Percentiles rank a stretch among this genome's conserved stretches.
Evolutionary conservation across 2,888 invertebrate species (phyloP).

Genomic region (Andrena hattorfiana): DNA sequence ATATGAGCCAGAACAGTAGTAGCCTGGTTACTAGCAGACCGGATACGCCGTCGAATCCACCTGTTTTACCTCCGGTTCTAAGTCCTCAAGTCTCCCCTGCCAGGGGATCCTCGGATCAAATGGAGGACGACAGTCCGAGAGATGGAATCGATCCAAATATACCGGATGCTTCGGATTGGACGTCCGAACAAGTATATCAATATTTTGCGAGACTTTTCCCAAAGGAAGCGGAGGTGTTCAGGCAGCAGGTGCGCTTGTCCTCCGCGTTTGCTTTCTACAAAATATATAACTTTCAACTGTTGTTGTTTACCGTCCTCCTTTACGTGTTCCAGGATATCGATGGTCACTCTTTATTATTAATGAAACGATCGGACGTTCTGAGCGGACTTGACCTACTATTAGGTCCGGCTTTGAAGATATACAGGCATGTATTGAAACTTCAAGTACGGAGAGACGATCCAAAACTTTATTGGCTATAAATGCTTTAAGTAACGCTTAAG

Average conservation of each 20-base stretch:
- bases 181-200: constrained; percentile 92
- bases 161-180: constrained; percentile 94
- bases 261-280: constrained; percentile 18
- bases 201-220: constrained; percentile 93
- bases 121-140: constrained; percentile 78
- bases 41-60: constrained; percentile 78
- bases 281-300: background rate
- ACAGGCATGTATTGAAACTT: constrained; percentile 92
- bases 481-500: constrained; percentile 35
- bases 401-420: constrained; percentile 95
- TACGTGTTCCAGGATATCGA: constrained; percentile 91
- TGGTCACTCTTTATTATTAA: constrained; percentile 93
- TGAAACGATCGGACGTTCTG: constrained; percentile 94
- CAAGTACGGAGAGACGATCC: constrained; percentile 92
- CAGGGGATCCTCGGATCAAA: constrained; percentile 77
- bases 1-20: constrained; percentile 55
- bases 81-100: constrained; percentile 83
- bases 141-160: constrained; percentile 88
- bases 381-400: constrained; percentile 92
- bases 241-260: constrained; percentile 89
- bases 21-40: constrained; percentile 72
- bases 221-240: constrained; percentile 92
- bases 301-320: background rate
- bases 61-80: constrained; percentile 78
- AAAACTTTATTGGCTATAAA: constrained; percentile 90